Evolutionary conservation across 2,888 invertebrate species (phyloP), one percentile per base, ranked within the genome.

Genomic region (Scelioninae gen. 1): DNA sequence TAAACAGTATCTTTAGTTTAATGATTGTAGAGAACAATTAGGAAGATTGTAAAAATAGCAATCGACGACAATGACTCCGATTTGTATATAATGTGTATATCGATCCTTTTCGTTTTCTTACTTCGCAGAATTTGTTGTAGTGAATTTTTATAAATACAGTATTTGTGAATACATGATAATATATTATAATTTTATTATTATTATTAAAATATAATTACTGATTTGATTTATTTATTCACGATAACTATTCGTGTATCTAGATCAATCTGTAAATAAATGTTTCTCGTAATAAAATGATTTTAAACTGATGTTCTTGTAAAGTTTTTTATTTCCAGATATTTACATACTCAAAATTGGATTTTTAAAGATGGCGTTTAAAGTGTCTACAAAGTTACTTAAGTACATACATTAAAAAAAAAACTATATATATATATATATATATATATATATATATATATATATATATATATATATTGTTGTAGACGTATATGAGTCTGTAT

Each of bases 221-320:
- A 85, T 81, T 84, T 84, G 43, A 53, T 63, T 85, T 81, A 85
- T 84, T 84, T 84, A 84, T 82, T 82, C 75, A 75, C 78, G 47
- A 83, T 86, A 29, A 63, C 9, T 68, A 53, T 31, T 68, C 79
- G 51, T 62, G 55, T 80, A 47, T 55, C 16, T 80, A 72, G 68
- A 74, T 58, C 43, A 66, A 72, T 90, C 87, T 92, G 91, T 91
- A 91, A 88, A 91, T 92, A 91, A 87, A 88, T 85, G 85, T 88
- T 78, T 89, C 88, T 90, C 88, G 75, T 89, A 91, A 90, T 90
- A 90, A 91, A 91, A 88, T 56, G 69, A 79, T 65, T 78, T 78
- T 66, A 51, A 76, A 76, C 13, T 16, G 47, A 74, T 11, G n/a
- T 13, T 38, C n/a, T 31, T n/a, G 7, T 15, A 32, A 55, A 32